These are phyloP conservation scores for Hipparchia semele DNA, from an alignment of 2,888 invertebrate genomes.

Conservation along the genomic window DNA sequence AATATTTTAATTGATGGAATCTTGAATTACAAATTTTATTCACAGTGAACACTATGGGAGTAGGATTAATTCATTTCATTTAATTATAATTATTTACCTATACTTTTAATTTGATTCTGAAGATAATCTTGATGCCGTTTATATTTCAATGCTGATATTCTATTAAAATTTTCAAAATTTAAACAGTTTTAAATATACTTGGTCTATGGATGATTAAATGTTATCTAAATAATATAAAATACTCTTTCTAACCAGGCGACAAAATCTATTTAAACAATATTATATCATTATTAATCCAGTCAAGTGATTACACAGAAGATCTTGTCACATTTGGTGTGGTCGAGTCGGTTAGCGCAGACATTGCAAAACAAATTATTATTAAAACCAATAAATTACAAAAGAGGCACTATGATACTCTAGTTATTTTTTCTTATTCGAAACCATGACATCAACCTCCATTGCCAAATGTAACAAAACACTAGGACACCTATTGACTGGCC, in stretches of 20 bases:
- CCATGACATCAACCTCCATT: constrained; percentile 42
- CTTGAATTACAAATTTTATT: constrained; percentile 39
- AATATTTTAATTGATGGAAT: constrained; percentile 35
- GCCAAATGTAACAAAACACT: constrained; percentile 51
- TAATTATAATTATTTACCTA: constrained; percentile 38
- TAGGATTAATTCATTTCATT: constrained; percentile 36
- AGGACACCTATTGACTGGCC: constrained; percentile 48
- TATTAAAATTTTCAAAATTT: constrained; percentile 42
- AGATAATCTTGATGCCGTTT: constrained; percentile 39
- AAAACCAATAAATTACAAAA: constrained; percentile 18
- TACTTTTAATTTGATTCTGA: constrained; percentile 35
- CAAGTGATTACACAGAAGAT: constrained; percentile 40
- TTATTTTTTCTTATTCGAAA: constrained; percentile 3
- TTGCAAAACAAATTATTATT: constrained; percentile 4
- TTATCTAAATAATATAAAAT: constrained; percentile 40
- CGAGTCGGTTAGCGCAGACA: neutral
- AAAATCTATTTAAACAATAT: constrained; percentile 68
- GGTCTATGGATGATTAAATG: constrained; percentile 43
- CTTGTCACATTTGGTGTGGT: constrained; percentile 49
- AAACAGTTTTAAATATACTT: constrained; percentile 42
- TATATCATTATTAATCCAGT: constrained; percentile 53
- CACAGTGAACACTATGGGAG: constrained; percentile 43
- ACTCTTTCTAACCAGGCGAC: constrained; percentile 63
- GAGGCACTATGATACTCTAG: constrained; percentile 26
- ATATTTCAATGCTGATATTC: constrained; percentile 39